A percentile compares a stretch with the other conserved stretches of the same genome.
These are phyloP conservation scores for Bursaphelenchus mucronatus DNA, from an alignment of 1,140 invertebrate species.

Conservation along the genomic window DNA sequence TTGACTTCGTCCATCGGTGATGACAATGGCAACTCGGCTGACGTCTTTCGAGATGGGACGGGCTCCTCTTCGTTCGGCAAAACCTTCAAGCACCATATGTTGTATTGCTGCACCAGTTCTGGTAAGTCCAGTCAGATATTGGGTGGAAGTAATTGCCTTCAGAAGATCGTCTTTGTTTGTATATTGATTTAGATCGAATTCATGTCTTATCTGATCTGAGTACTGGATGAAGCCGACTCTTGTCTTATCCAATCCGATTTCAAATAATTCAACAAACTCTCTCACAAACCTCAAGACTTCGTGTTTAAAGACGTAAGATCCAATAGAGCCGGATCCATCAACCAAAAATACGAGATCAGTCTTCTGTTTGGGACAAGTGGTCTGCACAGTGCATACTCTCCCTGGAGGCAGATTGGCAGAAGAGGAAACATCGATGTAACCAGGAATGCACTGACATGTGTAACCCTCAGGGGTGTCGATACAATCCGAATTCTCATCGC, in stretches of 20 bases:
- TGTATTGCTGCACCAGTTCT: conserved; percentile 58
- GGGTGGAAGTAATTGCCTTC: conserved; percentile 53
- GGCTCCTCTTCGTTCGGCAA: conserved; percentile 56
- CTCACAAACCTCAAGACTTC: conserved; percentile 57
- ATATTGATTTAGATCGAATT: conserved; percentile 58
- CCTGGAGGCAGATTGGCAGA: conserved; percentile 56
- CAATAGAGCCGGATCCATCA: conserved; percentile 59
- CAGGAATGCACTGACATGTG: conserved; percentile 61
- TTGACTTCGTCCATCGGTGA: conserved; percentile 60
- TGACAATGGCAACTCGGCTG: conserved; percentile 57
- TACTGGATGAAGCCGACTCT: conserved; percentile 60
- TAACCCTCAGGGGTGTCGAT: conserved; percentile 60
- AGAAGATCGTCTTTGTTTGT: conserved; percentile 51
- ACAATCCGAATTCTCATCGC: conserved; percentile 62
- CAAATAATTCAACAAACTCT: conserved; percentile 60
- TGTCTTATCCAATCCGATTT: conserved; percentile 58
- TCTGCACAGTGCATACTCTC: conserved; percentile 58
- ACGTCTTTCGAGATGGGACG: conserved; percentile 50
- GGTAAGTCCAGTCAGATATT: conserved; percentile 58
- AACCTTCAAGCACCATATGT: conserved; percentile 59
- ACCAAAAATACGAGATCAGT: conserved; percentile 59
- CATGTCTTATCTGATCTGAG: conserved; percentile 59
- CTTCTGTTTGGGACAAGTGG: conserved; percentile 56
- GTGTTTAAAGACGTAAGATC: conserved; percentile 59
- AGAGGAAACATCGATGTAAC: conserved; percentile 61